phyloP scores from a whole-genome alignment of 2,113 vertebrate species.

The Cygnus buccinator region DNA sequence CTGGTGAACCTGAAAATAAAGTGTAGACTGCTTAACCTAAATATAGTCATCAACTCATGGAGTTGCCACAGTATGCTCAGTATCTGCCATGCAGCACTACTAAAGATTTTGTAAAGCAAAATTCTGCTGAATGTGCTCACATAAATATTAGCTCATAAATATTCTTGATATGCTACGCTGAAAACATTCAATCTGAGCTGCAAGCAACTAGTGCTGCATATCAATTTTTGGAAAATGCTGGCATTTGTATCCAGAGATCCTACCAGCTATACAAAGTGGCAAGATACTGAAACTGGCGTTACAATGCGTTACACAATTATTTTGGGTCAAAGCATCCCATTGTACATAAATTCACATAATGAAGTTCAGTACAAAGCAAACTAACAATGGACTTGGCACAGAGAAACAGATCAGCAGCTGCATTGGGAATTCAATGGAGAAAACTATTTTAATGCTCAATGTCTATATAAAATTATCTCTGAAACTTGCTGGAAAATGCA shows the following conservation, averaged over 20 bases:
- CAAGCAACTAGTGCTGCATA: not conserved
- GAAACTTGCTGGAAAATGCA: slow-evolving; percentile 38
- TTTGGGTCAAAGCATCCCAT: slow-evolving; percentile 55
- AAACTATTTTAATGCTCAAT: slow-evolving; percentile 21
- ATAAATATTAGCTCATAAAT: slow-evolving; percentile 59
- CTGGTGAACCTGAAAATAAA: slow-evolving; percentile 39
- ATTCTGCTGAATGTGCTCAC: slow-evolving; percentile 50
- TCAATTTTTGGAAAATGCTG: slow-evolving; percentile 45
- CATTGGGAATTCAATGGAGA: slow-evolving; percentile 36
- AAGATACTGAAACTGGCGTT: slow-evolving; percentile 48
- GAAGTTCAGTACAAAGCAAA: slow-evolving; percentile 56
- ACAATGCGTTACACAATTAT: slow-evolving; percentile 45
- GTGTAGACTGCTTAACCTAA: slow-evolving; percentile 39
- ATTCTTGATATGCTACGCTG: slow-evolving; percentile 17
- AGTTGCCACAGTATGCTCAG: not conserved
- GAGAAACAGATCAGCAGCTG: slow-evolving; percentile 52
- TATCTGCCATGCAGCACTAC: not conserved
- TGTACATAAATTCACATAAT: slow-evolving; percentile 66
- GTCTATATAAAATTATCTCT: slow-evolving; percentile 40
- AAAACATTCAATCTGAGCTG: slow-evolving; percentile 51
- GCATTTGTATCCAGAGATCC: slow-evolving; percentile 44
- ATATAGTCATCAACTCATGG: slow-evolving; percentile 21
- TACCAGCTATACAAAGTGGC: slow-evolving; percentile 42
- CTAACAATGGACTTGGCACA: slow-evolving; percentile 59
- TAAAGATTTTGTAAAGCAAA: slow-evolving; percentile 37